phyloP scores from a whole-genome alignment of 1,140 invertebrate species.

The Papilio dardanus region DNA sequence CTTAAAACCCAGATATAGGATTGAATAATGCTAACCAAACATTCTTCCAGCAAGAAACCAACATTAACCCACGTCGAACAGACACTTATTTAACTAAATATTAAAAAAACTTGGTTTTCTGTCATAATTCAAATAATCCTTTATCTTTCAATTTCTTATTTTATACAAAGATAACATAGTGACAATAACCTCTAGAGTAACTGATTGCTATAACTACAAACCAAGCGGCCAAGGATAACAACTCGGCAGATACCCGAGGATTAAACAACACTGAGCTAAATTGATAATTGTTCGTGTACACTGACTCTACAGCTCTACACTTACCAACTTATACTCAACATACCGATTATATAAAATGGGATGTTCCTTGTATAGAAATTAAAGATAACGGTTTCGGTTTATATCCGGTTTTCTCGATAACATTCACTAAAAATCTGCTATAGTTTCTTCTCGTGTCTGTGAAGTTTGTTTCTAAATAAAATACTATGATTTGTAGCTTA shows the following conservation, averaged over 20 bases:
- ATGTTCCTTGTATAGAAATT: not conserved
- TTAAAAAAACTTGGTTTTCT: no score
- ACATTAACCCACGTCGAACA: not conserved
- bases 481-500: not conserved
- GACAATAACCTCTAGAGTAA: not conserved
- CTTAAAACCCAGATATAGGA: constrained; percentile 28
- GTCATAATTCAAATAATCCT: no score
- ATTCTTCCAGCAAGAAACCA: not conserved
- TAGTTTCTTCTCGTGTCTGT: not conserved
- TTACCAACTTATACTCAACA: not conserved
- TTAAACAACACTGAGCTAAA: not conserved
- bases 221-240: not conserved
- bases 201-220: not conserved
- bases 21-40: constrained; percentile 20
- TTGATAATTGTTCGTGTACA: constrained; percentile 12
- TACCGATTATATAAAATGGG: not conserved
- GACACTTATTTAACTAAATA: no score
- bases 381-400: no score
- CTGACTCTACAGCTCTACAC: not conserved
- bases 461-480: not conserved
- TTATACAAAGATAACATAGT: not conserved
- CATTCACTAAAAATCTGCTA: not conserved
- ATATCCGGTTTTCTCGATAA: no score
- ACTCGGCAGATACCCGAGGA: not conserved
- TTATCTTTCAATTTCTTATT: no score